Base-by-base conservation (phyloP, 2,797 vertebrate species). In the Schizopygopsis pylzovi region DNA sequence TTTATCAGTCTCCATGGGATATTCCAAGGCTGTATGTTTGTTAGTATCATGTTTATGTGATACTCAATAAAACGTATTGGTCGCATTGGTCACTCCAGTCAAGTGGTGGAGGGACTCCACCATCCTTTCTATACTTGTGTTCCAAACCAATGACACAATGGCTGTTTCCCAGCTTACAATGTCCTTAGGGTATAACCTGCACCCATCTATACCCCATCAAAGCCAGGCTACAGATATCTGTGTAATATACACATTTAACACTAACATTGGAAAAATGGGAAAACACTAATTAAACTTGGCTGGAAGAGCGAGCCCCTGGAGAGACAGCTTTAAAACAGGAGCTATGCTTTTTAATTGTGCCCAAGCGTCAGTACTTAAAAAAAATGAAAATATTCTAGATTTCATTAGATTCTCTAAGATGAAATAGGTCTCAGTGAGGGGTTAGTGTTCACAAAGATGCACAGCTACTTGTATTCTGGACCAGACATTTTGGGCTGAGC, bases 1-100 rank as follows among this genome's bases (percentile, higher is more conserved):
- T 37, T 47, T 47, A 3, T 65, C 71, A 76, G 20, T 76, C 59
- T 83, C 82, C 82, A 76, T 49, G 72, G 68, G 82, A 49, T 25
- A 75, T 15, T 15, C 18, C 15, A 78, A 76, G 28, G 39, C 49
- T 73, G 52, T 88, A 88, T 90, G 90, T 91, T 92, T 91, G 92
- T 93, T 89, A 86, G 85, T 89, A 92, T 91, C 92, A 93, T 94
- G 94, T 94, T 95, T 94, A 93, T 94, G 90, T 92, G 91, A 92
- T 91, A 93, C 93, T 92, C 92, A 90, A 92, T 95, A 92, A 95
- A 96, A 93, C 93, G 94, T 94, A 95, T 94, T 93, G 93, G 91
- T 92, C 92, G 92, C 93, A 91, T 91, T 92, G 94, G 94, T 95
- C 94, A 94, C 9, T 63, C 79, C 89, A 94, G 94, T 92, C 93